These are phyloP conservation scores for Lasiurus cinereus DNA, from an alignment of 2,113 vertebrate genomes.

Conservation along the genomic window DNA sequence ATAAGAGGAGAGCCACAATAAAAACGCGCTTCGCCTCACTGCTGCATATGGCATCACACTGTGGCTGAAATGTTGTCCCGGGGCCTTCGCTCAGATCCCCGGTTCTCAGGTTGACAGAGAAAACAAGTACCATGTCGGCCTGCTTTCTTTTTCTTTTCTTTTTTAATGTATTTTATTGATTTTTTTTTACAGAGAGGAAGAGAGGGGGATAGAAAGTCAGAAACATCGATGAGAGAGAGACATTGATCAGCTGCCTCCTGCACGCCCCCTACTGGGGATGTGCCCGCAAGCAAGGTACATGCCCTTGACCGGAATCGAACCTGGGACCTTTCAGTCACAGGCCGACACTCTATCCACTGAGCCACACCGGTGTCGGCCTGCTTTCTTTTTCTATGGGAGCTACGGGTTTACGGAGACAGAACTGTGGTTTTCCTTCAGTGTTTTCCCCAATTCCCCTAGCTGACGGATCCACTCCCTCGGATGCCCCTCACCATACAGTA, in stretches of 20 bases:
- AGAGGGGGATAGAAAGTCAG: no score
- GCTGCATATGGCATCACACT: slow-evolving; percentile 43
- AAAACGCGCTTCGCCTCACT: slow-evolving; percentile 56
- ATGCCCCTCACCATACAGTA: not conserved
- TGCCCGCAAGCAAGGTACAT: no score
- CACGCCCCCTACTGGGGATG: no score
- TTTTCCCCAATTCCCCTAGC: not conserved
- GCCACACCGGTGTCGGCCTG: no score
- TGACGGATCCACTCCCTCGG: not conserved
- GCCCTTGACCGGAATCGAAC: no score
- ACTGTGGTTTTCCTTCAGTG: not conserved
- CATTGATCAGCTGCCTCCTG: no score
- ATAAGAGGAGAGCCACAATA: slow-evolving; percentile 62
- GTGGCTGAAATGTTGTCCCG: not conserved
- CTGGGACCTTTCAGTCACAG: no score
- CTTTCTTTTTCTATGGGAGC: not conserved
- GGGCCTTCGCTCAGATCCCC: not conserved
- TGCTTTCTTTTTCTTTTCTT: no score
- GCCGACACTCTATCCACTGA: no score
- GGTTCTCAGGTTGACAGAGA: not conserved
- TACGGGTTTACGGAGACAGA: not conserved
- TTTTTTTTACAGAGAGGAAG: no score
- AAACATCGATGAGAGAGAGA: no score
- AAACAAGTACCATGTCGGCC: not conserved
- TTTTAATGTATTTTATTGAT: no score